Percentiles rank a stretch among this genome's conserved stretches.
These are phyloP conservation scores for Forbesichthys papilliferus DNA, from an alignment of 2,113 vertebrate genomes.

Conservation along the genomic window DNA sequence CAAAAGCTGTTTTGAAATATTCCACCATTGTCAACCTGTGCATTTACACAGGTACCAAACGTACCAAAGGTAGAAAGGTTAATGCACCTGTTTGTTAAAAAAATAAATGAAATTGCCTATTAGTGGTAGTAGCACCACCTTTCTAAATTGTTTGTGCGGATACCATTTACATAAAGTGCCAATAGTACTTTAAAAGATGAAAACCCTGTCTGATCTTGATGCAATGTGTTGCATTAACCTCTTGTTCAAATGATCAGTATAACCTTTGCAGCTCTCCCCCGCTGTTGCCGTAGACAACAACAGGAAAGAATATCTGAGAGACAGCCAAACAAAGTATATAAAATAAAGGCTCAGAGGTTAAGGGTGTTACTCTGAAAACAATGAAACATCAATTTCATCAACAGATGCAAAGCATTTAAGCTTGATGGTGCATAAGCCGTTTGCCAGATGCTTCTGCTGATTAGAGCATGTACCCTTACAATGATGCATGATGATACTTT, in stretches of 20 bases:
- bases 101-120: slow-evolving; percentile 32
- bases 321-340: slow-evolving; percentile 34
- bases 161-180: slow-evolving; percentile 44
- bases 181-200: slow-evolving; percentile 17
- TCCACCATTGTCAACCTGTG: slow-evolving; percentile 12
- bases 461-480: slow-evolving; percentile 75
- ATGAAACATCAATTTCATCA: slow-evolving; percentile 72
- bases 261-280: slow-evolving; percentile 41
- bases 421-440: slow-evolving; percentile 73
- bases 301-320: slow-evolving; percentile 34
- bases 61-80: slow-evolving; percentile 37
- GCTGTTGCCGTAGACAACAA: background rate
- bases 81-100: slow-evolving; percentile 32
- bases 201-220: slow-evolving; percentile 26
- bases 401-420: slow-evolving; percentile 79
- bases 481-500: slow-evolving; percentile 79
- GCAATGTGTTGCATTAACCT: slow-evolving; percentile 38
- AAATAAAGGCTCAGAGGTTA: slow-evolving; percentile 70
- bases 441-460: slow-evolving; percentile 80
- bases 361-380: slow-evolving; percentile 73
- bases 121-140: slow-evolving; percentile 1
- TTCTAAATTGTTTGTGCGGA: slow-evolving; percentile 20
- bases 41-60: slow-evolving; percentile 3
- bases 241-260: slow-evolving; percentile 49
- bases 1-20: slow-evolving; percentile 33